Base-by-base conservation (phyloP, 2,888 invertebrate species). In the Blera fallax region DNA sequence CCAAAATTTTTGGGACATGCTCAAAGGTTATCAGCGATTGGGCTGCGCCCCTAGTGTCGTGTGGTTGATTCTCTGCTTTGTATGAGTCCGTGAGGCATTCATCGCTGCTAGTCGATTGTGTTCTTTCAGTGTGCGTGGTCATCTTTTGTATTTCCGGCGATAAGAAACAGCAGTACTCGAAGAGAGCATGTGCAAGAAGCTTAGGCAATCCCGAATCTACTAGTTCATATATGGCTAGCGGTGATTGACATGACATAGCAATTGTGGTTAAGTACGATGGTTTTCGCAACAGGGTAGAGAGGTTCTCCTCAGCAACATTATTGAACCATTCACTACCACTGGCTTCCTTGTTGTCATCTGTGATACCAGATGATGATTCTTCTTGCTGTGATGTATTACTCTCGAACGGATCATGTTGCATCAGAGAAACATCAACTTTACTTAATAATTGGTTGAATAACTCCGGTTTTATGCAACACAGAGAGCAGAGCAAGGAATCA, bases 401-500 rank as follows among this genome's bases (percentile, higher is more conserved):
- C 76, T 85, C 85, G 1, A 76, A 77, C 18, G 27, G 43, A 43
- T 81, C 81, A 3, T 81, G 76, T 16, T 77, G 85, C 85, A 81
- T 85, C 1, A 81, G 48, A 5, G 77, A 82, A 18, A 96, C 95
- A 62, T 95, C 95, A 91, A 97, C 94, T 90, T 95, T 95, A 89
- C 95, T 94, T 76, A 98, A 92, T 32, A 98, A 91, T 87, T 94
- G 93, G 54, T 94, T 95, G 90, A 97, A 98, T 67, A 96, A 93
- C 87, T 95, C 95, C 0, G 97, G 96, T 88, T 95, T 94, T 32
- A 97, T 96, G 91, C 95, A 96, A 91, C 97, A 98, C 90, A 97
- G 94, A 3, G 97, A 95, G 91, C 98, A 98, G 60, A 98, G 92
- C 70, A 97, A 94, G 89, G 96, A 95, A 92, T 98, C 97, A n/a